These are phyloP conservation scores for Equus przewalskii DNA, from an alignment of 2,113 vertebrate genomes.

Conservation along the genomic window DNA sequence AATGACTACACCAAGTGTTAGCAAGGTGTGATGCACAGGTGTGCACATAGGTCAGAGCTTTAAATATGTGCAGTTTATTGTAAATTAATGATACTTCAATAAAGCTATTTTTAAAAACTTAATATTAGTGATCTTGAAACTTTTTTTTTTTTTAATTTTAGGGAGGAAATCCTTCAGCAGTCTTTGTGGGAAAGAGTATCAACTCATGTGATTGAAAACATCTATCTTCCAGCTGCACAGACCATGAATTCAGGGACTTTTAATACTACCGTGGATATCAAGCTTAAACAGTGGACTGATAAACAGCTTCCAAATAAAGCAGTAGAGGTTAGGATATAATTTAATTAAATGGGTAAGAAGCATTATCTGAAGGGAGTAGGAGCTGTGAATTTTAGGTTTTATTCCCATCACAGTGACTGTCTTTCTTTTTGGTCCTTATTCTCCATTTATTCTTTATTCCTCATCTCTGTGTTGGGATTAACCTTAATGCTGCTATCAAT, in stretches of 20 bases:
- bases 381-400: constrained; percentile 33
- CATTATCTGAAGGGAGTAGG: constrained; percentile 67
- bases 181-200: constrained; percentile 98
- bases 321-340: constrained; percentile 93
- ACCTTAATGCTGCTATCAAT: neutral
- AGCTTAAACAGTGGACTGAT: constrained; percentile 99
- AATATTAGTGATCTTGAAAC: constrained; percentile 8
- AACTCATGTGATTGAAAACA: constrained; percentile 99
- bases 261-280: constrained; percentile 99
- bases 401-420: neutral
- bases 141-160: constrained; percentile 80
- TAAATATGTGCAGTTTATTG: neutral
- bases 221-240: constrained; percentile 98
- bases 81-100: neutral
- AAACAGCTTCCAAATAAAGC: constrained; percentile 99
- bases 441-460: neutral
- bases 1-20: neutral
- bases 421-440: neutral
- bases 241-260: constrained; percentile 97
- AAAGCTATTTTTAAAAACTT: neutral
- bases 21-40: neutral
- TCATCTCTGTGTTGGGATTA: neutral
- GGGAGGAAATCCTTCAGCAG: constrained; percentile 98
- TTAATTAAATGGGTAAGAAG: constrained; percentile 81
- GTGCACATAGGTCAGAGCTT: neutral